phyloP scores from a whole-genome alignment of 2,797 vertebrate genomes.

The Crypturellus tataupa region DNA sequence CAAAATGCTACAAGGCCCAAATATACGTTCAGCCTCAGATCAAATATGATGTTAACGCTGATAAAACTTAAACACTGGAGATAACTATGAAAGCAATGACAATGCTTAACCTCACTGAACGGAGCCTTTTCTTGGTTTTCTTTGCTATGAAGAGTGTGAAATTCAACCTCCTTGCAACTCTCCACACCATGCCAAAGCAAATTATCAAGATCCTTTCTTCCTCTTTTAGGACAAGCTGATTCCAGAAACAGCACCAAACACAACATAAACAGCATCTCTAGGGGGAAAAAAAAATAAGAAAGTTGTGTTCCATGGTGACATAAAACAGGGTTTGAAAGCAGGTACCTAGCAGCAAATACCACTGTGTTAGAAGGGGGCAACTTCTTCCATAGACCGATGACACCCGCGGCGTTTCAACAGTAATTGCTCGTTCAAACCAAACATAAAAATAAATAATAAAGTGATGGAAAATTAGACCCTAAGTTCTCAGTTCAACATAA shows the following conservation, averaged over 20 bases:
- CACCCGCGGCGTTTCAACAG: slow-evolving; percentile 10
- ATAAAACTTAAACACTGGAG: slow-evolving; percentile 11
- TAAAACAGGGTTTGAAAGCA: background rate
- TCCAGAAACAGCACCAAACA: slow-evolving; percentile 8
- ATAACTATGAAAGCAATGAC: background rate
- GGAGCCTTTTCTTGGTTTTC: background rate
- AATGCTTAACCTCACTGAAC: background rate
- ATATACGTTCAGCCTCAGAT: background rate
- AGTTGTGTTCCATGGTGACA: background rate
- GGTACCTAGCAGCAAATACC: background rate
- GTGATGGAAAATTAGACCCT: slow-evolving; percentile 21
- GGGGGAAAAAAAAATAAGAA: background rate
- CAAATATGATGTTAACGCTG: background rate
- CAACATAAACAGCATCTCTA: background rate
- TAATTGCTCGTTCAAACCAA: background rate
- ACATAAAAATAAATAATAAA: slow-evolving; percentile 49
- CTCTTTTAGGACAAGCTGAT: background rate
- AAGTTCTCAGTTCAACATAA: slow-evolving; percentile 10
- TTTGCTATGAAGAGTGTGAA: background rate
- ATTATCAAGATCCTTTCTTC: slow-evolving; percentile 5
- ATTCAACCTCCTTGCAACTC: slow-evolving; percentile 27
- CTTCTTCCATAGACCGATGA: background rate
- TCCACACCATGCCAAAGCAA: slow-evolving; percentile 23
- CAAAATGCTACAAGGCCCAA: background rate
- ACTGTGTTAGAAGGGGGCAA: background rate